These are phyloP conservation scores for Anser cygnoides DNA, from an alignment of 2,113 vertebrate species.

Conservation along the genomic window DNA sequence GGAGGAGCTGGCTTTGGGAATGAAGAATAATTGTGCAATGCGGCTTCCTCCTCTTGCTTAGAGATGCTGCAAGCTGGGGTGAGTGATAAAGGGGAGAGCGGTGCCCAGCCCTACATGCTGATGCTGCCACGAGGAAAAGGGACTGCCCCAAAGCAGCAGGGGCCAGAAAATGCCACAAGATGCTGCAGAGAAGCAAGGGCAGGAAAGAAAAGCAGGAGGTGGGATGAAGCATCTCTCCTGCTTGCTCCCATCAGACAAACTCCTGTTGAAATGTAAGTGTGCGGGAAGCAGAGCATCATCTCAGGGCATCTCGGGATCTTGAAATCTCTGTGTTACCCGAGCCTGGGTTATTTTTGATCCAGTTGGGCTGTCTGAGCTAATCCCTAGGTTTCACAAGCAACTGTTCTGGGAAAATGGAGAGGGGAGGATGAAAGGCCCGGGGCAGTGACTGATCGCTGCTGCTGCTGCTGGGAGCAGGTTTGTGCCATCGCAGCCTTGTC, in stretches of 20 bases:
- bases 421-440: not conserved
- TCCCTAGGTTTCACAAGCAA: fast-evolving
- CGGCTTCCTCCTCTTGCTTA: not conserved
- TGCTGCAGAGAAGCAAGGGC: not conserved
- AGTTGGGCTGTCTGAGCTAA: not conserved
- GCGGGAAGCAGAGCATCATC: not conserved
- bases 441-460: not conserved
- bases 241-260: not conserved
- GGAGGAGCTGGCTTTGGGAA: not conserved
- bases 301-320: not conserved
- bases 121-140: not conserved
- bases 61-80: not conserved
- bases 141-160: fast-evolving
- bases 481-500: not conserved
- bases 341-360: not conserved
- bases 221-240: not conserved
- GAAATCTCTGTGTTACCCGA: not conserved
- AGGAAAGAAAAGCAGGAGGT: not conserved
- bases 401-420: not conserved
- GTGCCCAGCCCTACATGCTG: not conserved
- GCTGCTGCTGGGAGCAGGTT: not conserved
- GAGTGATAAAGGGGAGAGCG: not conserved
- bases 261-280: not conserved
- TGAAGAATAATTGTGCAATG: not conserved
- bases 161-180: not conserved